phyloP scores from a whole-genome alignment of 2,797 vertebrate species.

The Gobionotothen gibberifrons region DNA sequence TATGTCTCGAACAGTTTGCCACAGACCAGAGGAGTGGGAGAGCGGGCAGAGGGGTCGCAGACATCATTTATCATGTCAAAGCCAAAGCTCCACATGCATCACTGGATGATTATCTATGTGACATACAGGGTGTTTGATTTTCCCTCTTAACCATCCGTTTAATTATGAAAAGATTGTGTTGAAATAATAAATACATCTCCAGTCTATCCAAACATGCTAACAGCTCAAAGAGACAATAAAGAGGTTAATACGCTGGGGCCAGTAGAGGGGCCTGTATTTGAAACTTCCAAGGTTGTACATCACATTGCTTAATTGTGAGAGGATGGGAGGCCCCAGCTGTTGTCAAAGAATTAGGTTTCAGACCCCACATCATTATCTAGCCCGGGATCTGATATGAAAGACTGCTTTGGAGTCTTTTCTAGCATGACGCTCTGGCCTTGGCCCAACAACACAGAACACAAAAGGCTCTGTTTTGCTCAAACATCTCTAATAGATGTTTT shows the following conservation, averaged over 20 bases:
- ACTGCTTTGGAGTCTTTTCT: slow-evolving; percentile 58
- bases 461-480: slow-evolving; percentile 52
- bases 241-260: slow-evolving; percentile 26
- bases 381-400: slow-evolving; percentile 69
- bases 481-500: slow-evolving; percentile 62
- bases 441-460: slow-evolving; percentile 56
- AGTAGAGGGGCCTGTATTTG: background rate
- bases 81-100: slow-evolving; percentile 34
- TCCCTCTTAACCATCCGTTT: slow-evolving; percentile 2
- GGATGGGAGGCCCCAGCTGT: slow-evolving; percentile 72
- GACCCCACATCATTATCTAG: slow-evolving; percentile 62
- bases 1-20: slow-evolving; percentile 37
- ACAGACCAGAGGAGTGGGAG: slow-evolving; percentile 23
- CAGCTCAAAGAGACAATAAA: slow-evolving; percentile 41
- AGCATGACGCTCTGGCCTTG: slow-evolving; percentile 63
- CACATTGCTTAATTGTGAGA: slow-evolving; percentile 60
- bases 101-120: slow-evolving; percentile 40
- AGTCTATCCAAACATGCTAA: slow-evolving; percentile 34
- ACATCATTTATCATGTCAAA: slow-evolving; percentile 37
- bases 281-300: slow-evolving; percentile 51
- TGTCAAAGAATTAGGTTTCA: slow-evolving; percentile 73
- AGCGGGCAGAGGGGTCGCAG: slow-evolving; percentile 13
- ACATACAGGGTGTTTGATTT: slow-evolving; percentile 44
- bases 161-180: slow-evolving; percentile 43
- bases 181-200: slow-evolving; percentile 2